Percentiles rank a stretch among this genome's conserved stretches.
phyloP scores from a whole-genome alignment of 2,113 vertebrate genomes.

The Nothoprocta perdicaria region DNA sequence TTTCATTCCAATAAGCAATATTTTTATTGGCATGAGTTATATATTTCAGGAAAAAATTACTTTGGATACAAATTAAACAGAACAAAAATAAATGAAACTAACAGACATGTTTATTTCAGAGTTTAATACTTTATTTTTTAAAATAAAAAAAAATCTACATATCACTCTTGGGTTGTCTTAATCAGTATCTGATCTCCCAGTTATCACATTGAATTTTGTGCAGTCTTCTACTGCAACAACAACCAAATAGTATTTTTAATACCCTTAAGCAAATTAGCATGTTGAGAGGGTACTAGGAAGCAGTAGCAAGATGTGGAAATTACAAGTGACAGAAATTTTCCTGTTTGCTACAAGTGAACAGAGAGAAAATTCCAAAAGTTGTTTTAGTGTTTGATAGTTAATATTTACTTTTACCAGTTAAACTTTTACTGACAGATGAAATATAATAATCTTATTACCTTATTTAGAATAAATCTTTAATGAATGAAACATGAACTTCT shows the following conservation, averaged over 20 bases:
- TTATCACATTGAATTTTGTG: background rate
- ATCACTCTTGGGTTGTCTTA: background rate
- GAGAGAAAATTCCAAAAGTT: background rate
- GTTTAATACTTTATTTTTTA: background rate
- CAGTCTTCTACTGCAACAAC: background rate
- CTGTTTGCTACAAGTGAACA: background rate
- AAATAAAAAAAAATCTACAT: background rate
- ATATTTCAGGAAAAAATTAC: background rate
- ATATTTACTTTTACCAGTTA: background rate
- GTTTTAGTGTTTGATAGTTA: background rate
- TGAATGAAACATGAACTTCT: background rate
- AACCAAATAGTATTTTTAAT: background rate
- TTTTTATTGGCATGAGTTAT: background rate
- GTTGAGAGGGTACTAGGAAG: background rate
- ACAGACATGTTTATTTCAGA: accelerated
- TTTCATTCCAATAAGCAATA: background rate
- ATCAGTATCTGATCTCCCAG: background rate
- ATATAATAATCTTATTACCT: background rate
- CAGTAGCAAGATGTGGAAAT: background rate
- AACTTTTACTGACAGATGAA: background rate
- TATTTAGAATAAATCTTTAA: background rate
- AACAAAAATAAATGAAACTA: background rate
- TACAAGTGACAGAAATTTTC: background rate
- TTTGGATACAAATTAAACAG: background rate
- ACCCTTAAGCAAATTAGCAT: background rate